Evolutionary conservation across 53 echinoderm and acorn worm genomes (phyloP).

Genomic region (Patiria pectinifera): DNA sequence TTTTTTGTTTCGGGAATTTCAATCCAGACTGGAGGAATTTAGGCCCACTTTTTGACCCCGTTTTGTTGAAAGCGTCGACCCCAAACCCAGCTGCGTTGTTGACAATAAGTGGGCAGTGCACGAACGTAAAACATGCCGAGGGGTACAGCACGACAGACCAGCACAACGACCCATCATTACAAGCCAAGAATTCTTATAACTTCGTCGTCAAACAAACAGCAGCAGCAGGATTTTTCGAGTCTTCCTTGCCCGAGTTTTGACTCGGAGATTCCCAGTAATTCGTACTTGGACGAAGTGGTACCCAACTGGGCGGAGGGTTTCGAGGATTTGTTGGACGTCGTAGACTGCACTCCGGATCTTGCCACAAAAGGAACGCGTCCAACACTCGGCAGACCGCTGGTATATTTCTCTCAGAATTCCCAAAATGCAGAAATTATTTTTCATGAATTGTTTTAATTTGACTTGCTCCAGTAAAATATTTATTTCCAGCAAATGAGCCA

Average conservation of each 20-base stretch:
- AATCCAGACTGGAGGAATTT: background rate
- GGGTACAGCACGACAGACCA: slow-evolving; percentile 17
- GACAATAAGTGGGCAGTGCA: background rate
- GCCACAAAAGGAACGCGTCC: slow-evolving; percentile 75
- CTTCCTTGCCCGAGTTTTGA: slow-evolving; percentile 37
- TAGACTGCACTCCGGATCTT: slow-evolving; percentile 86
- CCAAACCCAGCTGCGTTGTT: background rate
- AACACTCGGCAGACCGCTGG: slow-evolving; percentile 88
- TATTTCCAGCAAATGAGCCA: too few species aligned
- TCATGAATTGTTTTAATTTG: too few species aligned
- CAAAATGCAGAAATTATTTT: background rate
- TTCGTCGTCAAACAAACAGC: slow-evolving; percentile 9
- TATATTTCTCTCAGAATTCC: slow-evolving; percentile 12
- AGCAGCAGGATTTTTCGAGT: background rate
- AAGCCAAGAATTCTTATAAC: slow-evolving; percentile 51
- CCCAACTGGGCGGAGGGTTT: slow-evolving; percentile 56
- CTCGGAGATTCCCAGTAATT: slow-evolving; percentile 18
- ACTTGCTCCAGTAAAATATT: too few species aligned
- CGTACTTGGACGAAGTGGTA: slow-evolving; percentile 14
- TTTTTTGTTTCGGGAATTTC: slow-evolving; percentile 12
- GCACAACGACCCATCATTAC: background rate
- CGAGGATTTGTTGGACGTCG: slow-evolving; percentile 87
- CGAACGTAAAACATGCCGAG: slow-evolving; percentile 38
- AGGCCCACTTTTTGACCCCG: slow-evolving; percentile 3
- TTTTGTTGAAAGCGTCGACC: background rate